Base-by-base conservation (phyloP, 2,113 vertebrate species). In the Oncorhynchus keta region DNA sequence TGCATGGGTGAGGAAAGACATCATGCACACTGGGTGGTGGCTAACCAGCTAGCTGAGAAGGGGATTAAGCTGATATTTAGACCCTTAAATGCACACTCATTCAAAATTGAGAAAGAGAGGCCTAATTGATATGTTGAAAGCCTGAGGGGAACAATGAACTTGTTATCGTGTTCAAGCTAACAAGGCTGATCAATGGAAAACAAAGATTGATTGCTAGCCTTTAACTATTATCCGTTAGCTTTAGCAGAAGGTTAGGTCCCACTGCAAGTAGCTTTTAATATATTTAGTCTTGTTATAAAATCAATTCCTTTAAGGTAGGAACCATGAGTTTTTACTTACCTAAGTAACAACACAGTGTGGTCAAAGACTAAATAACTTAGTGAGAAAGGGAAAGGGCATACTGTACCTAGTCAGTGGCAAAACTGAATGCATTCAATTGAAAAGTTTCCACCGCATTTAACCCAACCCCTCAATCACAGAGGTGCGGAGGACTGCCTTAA, bases 11-110 rank as follows among this genome's bases (percentile, higher is more conserved):
- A 51, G 73, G 68, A 48, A 76, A 80, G 78, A 77, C 73, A 78
- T 84, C 79, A 74, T 14, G 12, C 77, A 65, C 59, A 67, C 69
- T 71, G 55, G 79, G 79, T 78, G 79, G 80, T 66, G 62, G 78
- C 69, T 83, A 51, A 78, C 30, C 20, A 62, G 45, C 26, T 9
- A 11, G 8, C 39, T 69, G 35, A 69, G 68, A 11, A 66, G 35
- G 32, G 68, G 8, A 48, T 45, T 57, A 14, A 55, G 49, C 49
- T 9, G 49, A 55, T 72, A 57, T 72, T 32, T 30, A 72, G 14
- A 55, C 49, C 32, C 11, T 30, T 67, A 62, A 62, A 62, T 62
- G 59, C 59, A 62, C 8, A 9, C 59, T 62, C 59, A 62, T 22
- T 22, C 6, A 62, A 16, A 62, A 62, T 22, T n/a, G 59, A 62